These are phyloP conservation scores for Anthonomus grandis DNA, from an alignment of 1,140 invertebrate species.

Conservation along the genomic window DNA sequence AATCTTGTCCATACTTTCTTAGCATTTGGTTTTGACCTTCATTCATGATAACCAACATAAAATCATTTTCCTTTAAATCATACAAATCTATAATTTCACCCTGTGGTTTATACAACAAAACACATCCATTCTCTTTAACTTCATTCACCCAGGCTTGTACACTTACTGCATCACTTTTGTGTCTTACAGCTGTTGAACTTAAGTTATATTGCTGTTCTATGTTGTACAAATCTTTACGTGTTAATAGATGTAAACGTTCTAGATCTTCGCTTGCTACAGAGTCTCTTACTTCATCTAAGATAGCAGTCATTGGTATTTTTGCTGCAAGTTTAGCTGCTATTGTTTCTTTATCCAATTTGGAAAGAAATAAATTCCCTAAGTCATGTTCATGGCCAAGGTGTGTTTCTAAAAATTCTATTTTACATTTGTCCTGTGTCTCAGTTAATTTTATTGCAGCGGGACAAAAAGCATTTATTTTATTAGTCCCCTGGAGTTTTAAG, in stretches of 20 bases:
- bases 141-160: slow-evolving; percentile 7
- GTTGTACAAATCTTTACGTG: slow-evolving; percentile 26
- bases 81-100: no score
- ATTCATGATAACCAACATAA: slow-evolving; percentile 5
- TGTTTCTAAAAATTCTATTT: slow-evolving; percentile 11
- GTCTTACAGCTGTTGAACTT: neutral
- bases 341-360: neutral
- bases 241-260: slow-evolving; percentile 21
- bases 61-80: slow-evolving; percentile 7
- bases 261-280: neutral
- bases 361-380: slow-evolving; percentile 4
- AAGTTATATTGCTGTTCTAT: slow-evolving; percentile 7
- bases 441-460: slow-evolving; percentile 17
- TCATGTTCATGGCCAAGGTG: slow-evolving; percentile 18
- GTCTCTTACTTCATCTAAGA: slow-evolving; percentile 14
- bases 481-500: slow-evolving; percentile 20
- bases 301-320: neutral
- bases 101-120: slow-evolving; percentile 9
- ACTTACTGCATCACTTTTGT: slow-evolving; percentile 5
- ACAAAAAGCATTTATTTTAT: slow-evolving; percentile 26
- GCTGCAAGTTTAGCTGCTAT: slow-evolving; percentile 9
- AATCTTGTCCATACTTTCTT: slow-evolving; percentile 12
- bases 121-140: neutral
- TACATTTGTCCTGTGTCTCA: neutral
- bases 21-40: slow-evolving; percentile 8